Evolutionary conservation across 2,888 invertebrate genomes (phyloP), one percentile per base, ranked within the genome.

Genomic region (Phlogophora meticulosa): DNA sequence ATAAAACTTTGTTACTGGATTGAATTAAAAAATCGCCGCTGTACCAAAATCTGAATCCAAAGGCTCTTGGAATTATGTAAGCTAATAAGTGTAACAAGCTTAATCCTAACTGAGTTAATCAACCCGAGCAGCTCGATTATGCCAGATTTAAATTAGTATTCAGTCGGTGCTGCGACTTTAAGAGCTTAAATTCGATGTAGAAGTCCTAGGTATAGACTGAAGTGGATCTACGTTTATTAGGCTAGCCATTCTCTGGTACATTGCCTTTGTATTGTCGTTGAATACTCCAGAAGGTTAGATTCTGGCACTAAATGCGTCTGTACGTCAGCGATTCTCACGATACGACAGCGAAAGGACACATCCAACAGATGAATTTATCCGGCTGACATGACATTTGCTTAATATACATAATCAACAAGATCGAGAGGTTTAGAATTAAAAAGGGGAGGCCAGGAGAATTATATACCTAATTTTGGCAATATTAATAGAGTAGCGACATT

Each of bases 81-180:
- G 57, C 51, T 64, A 55, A 61, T 55, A 57, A 78, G 68, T 65
- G 38, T 60, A 65, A 65, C 55, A 52, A 22, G 45, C 48, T 63
- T 75, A 46, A 65, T 59, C 61, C 42, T 34, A 51, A 63, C 51
- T 34, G 24, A 76, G 62, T 75, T 79, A 70, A 79, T 79, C 58
- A 70, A 61, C 13, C 38, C 24, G 20, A 51, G 45, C 48, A 24
- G 45, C 62, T 65, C 65, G 52, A 56, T 65, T 62, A 46, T 57
- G 40, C 36, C 57, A 58, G 80, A 69, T 75, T 60, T 40, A 20
- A 75, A 77, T 79, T 76, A 70, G 52, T 60, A 79, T 76, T 75
- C 70, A 56, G 64, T 38, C n/a, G 42, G 20, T 43, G 24, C n/a
- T 13, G 63, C 55, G 46, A 10, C 52, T 28, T 51, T 60, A 49